Evolutionary conservation across 92 coral and sea anemone genomes (phyloP).

Genomic region (Umimayanthus kanabou): DNA sequence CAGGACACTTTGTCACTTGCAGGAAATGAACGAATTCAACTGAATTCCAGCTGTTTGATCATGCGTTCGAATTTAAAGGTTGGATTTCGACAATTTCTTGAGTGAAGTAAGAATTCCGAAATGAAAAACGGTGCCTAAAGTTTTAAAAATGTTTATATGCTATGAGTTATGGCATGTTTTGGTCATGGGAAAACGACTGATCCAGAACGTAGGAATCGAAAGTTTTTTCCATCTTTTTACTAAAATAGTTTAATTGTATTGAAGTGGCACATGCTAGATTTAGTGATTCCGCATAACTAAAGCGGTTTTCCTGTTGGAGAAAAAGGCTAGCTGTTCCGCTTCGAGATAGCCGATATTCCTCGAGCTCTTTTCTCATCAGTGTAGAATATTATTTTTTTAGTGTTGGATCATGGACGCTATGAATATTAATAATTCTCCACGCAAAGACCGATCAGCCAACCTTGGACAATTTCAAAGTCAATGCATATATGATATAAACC

Average conservation of each 20-base stretch:
- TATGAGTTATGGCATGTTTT: too few relatives aligned
- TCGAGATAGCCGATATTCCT: neutral
- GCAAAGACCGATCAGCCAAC: too few relatives aligned
- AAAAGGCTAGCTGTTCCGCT: neutral
- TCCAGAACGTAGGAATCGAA: too few relatives aligned
- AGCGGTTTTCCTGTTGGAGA: neutral
- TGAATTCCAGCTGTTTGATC: neutral
- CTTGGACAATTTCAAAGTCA: too few relatives aligned
- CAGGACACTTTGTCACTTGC: neutral
- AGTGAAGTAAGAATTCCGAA: too few relatives aligned
- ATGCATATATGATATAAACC: too few relatives aligned
- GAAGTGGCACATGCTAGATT: neutral
- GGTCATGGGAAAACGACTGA: too few relatives aligned
- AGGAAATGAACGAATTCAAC: slow-evolving; percentile 8
- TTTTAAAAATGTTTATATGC: too few relatives aligned
- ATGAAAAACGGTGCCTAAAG: neutral
- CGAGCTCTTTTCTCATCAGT: neutral
- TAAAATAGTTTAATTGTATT: neutral
- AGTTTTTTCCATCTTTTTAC: too few relatives aligned
- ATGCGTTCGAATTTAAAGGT: neutral
- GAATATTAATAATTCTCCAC: too few relatives aligned
- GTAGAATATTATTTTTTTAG: too few relatives aligned
- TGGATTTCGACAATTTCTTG: neutral
- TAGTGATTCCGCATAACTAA: neutral
- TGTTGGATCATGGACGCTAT: too few relatives aligned